Evolutionary conservation across 2,888 invertebrate genomes (phyloP).

Genomic region (Antheraea assamensis): DNA sequence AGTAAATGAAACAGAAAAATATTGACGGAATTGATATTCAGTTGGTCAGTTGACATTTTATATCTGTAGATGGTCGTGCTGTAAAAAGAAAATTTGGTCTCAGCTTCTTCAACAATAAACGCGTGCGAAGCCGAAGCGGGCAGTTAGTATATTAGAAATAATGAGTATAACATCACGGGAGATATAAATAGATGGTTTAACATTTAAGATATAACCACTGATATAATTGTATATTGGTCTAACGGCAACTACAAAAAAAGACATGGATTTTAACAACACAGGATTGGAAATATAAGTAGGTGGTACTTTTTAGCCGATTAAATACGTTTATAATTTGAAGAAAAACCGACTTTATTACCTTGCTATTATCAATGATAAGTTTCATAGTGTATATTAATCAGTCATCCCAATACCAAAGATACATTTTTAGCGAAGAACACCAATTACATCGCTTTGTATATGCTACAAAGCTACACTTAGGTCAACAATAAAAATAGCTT

Average conservation of each 20-base stretch:
- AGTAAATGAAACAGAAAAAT: too few species aligned
- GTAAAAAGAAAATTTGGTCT: too few species aligned
- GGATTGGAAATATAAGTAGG: neutral
- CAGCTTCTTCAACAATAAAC: too few species aligned
- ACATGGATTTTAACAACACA: neutral
- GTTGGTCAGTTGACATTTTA: too few species aligned
- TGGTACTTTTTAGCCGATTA: neutral
- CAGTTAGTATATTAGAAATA: too few species aligned
- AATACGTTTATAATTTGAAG: neutral
- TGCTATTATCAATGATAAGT: neutral
- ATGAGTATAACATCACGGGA: too few species aligned
- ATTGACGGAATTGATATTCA: too few species aligned
- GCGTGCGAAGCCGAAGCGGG: too few species aligned
- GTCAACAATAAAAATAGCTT: slow-evolving; percentile 14
- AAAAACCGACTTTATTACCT: neutral
- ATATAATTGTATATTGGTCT: neutral
- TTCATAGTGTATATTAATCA: neutral
- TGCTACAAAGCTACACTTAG: slow-evolving; percentile 2
- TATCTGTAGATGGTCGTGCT: too few species aligned
- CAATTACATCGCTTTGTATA: neutral
- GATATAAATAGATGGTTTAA: too few species aligned
- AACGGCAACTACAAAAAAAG: neutral
- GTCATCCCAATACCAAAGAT: neutral
- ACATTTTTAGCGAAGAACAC: neutral
- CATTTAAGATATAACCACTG: neutral